Evolutionary conservation across 2,797 vertebrate genomes (phyloP).

Genomic region (Fistularia tabacaria): DNA sequence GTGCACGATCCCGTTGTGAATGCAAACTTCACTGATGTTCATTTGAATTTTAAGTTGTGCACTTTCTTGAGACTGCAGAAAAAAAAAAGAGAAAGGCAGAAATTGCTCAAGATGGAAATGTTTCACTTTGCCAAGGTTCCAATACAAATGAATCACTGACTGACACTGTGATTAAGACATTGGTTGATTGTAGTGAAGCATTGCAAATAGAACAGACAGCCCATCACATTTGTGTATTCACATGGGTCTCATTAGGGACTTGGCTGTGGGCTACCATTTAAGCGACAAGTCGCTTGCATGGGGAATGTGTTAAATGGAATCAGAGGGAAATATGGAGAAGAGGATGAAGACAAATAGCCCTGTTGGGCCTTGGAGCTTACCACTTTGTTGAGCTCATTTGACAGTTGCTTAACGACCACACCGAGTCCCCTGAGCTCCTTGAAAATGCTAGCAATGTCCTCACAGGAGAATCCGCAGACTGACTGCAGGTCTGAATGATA

Average conservation of each 20-base stretch:
- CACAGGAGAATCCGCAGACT: slow-evolving; percentile 94
- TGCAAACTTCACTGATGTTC: slow-evolving; percentile 77
- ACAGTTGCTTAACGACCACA: slow-evolving; percentile 85
- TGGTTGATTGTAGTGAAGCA: slow-evolving; percentile 60
- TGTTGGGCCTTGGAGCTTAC: too few species aligned
- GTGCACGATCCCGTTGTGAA: slow-evolving; percentile 86
- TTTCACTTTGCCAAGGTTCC: slow-evolving; percentile 67
- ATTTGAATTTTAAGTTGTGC: slow-evolving; percentile 69
- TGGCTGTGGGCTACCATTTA: slow-evolving; percentile 56
- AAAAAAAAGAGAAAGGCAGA: slow-evolving; percentile 17
- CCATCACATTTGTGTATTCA: slow-evolving; percentile 73
- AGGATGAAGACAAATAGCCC: slow-evolving; percentile 33
- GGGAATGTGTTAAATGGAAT: slow-evolving; percentile 43
- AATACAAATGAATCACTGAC: slow-evolving; percentile 63
- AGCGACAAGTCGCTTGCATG: slow-evolving; percentile 59
- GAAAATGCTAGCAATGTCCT: slow-evolving; percentile 90
- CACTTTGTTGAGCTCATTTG: slow-evolving; percentile 86
- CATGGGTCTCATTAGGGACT: slow-evolving; percentile 68
- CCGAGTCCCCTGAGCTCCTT: slow-evolving; percentile 89
- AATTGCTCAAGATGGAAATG: slow-evolving; percentile 61
- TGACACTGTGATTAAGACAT: slow-evolving; percentile 64
- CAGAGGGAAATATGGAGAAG: not conserved
- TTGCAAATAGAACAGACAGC: slow-evolving; percentile 47
- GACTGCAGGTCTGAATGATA: slow-evolving; percentile 77
- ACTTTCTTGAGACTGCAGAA: slow-evolving; percentile 79